Base-by-base conservation (phyloP, 37 sponge, comb jelly and placozoan genomes). In the Cladorhizidae sp. region DNA sequence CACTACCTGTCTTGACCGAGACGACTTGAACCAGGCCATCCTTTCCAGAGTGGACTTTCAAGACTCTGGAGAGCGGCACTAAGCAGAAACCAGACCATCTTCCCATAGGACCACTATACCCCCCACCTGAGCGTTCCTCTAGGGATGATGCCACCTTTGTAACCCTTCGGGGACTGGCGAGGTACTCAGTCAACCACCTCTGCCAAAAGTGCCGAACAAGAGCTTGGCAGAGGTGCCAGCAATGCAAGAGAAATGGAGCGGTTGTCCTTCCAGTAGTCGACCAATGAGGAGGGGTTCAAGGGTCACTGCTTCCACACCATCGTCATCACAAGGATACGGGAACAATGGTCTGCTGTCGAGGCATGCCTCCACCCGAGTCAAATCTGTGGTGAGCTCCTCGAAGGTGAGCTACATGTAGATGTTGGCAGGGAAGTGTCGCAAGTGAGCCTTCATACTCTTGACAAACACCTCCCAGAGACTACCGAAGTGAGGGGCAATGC, bases 201-300 rank as follows among this genome's bases (percentile, higher is more conserved):
- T 73, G 22, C 83, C 83, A 82, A 59, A 82, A 73, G 57, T 82
- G 83, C 2, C 74, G 64, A n/a, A 82, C 74, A 8, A 82, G 72
- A 35, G 18, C 12, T 41, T 82, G 74, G 26, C 74, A 72, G n/a
- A 82, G 75, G 33, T 73, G 74, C 83, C 83, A 82, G 3, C 75
- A 65, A 2, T 41, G n/a, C 14, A 61, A 72, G 18, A 82, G 28
- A 58, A 23, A 74, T 33, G 9, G 83, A 72, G 42, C 42, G 51
- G 54, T 63, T 20, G 12, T 74, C 83, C 22, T 63, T 72, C 33
- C 59, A 41, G 74, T 70, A 70, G 41, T 70, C 40, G 17, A 37
- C 70, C n/a, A n/a, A n/a, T n/a, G n/a, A n/a, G n/a, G n/a, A n/a
- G n/a, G n/a, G n/a, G n/a, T n/a, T n/a, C n/a, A 23, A 40, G 70